Base-by-base conservation (phyloP, 2,888 invertebrate species). In the Sialis fuliginosa region DNA sequence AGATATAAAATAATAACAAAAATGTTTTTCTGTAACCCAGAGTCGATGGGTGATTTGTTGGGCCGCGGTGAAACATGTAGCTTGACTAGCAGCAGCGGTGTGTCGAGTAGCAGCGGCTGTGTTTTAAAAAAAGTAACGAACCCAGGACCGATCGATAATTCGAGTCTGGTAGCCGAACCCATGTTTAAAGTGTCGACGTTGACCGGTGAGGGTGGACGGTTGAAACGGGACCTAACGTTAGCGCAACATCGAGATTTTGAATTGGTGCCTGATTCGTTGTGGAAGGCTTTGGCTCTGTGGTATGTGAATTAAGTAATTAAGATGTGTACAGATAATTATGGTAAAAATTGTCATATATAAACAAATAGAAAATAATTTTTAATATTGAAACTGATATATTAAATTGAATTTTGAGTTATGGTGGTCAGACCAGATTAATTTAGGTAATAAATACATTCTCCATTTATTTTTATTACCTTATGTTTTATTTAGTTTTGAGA, bases 211-310 rank as follows among this genome's bases (percentile, higher is more conserved):
- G 91, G 90, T 52, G 90, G 90, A 0, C 77, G 81, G 57, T 68
- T 92, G 50, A 81, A 82, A 52, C 71, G 77, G 37, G 82, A 83
- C 63, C 72, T 75, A 31, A 75, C 82, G 37, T 67, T 89, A 48
- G 74, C 77, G n/a, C 79, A 84, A 60, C 81, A 79, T 53, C 71
- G 81, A 49, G 90, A 92, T 70, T 92, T 88, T 68, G 85, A 87
- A 66, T 68, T 90, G 42, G 73, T 91, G 44, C 89, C 90, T 1
- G 88, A 88, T 58, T 79, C 84, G 41, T 67, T 91, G 53, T 92
- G 91, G 91, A 78, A 85, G 51, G 89, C 89, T 1, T 64, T 92
- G 9, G 79, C 81, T 50, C 74, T 79, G 52, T 91, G 91, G 91
- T 86, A 87, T 22, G 22, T 66, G 10, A 39, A 39, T 39, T 39